Evolutionary conservation across 2,888 invertebrate species (phyloP).

Genomic region (Gymnoscelis rufifasciata): DNA sequence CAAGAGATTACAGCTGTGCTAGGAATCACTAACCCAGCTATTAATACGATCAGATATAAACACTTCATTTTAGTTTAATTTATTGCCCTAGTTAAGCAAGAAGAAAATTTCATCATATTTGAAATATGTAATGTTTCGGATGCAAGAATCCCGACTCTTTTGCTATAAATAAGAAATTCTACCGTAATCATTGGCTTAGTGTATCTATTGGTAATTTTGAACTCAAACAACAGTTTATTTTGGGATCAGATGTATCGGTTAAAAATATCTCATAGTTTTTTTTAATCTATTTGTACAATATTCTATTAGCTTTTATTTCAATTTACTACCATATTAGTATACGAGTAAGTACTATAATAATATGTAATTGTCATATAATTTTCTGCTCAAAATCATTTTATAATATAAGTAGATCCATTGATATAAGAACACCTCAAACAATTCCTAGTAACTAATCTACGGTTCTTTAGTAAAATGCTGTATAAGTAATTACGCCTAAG

Average conservation of each 20-base stretch:
- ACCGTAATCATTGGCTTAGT: neutral
- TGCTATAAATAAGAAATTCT: constrained; percentile 1
- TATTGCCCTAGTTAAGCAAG: constrained; percentile 30
- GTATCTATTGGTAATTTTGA: neutral
- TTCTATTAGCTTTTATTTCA: too few species aligned
- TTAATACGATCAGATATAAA: constrained; percentile 38
- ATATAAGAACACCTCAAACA: neutral
- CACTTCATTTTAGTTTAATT: constrained; percentile 31
- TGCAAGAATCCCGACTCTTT: constrained; percentile 9
- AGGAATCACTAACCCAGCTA: constrained; percentile 32
- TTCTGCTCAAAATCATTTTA: too few species aligned
- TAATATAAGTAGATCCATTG: too few species aligned
- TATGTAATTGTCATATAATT: too few species aligned
- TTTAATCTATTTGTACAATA: too few species aligned
- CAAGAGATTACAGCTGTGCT: constrained; percentile 26
- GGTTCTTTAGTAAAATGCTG: constrained; percentile 29
- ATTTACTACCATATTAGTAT: too few species aligned
- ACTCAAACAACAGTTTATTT: too few species aligned
- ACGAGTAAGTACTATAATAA: too few species aligned
- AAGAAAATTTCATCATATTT: constrained; percentile 17
- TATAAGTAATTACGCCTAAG: constrained; percentile 22
- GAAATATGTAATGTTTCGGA: constrained; percentile 17
- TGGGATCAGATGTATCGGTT: too few species aligned
- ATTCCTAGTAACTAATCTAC: constrained; percentile 19
- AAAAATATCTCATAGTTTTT: too few species aligned